Evolutionary conservation across 37 sponge, comb jelly and placozoan species (phyloP), one percentile per base, ranked within the genome.

Genomic region (Cladorhizidae sp.): DNA sequence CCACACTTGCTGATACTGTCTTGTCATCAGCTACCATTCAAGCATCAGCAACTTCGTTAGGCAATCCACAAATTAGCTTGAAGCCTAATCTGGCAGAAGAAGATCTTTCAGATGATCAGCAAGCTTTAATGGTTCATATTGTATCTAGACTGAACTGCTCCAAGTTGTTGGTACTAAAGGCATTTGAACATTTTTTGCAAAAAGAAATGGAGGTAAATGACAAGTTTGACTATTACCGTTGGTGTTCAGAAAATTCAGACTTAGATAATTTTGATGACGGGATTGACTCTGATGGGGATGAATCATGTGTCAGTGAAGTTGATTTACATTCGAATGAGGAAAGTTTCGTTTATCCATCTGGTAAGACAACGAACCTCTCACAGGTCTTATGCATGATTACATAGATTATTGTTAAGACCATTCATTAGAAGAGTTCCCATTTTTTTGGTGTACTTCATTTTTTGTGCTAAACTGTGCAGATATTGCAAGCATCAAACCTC

Each of bases 241-340:
- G 88, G 88, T 70, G 75, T 38, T 17, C 14, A 21, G 77, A 80
- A 0, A 67, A 87, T 81, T 54, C 15, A 8, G 68, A 74, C 15
- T 15, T 70, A 22, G 80, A 70, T 77, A 8, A 25, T 54, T 70
- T 35, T 5, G 78, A 67, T 40, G 74, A 63, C 1, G 63, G 37
- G 29, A 26, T 2, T 23, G 73, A 49, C n/a, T 8, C 33, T 23
- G 32, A 58, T 26, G 73, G 25, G 18, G 73, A 59, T 6, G 33
- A 11, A 12, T 62, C 64, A 35, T 40, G 50, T 49, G 36, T 51
- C 0, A 31, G 54, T 72, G 73, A 72, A 5, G 50, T 57, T 25
- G 39, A 18, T 1, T 18, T 0, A 23, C 63, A 70, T 28, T 38
- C 57, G 36, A 54, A 39, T 38, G 55, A 67, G 25, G 57, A 69